Percentiles rank a stretch among this genome's conserved stretches.
These are phyloP conservation scores for Hippopotamyrus pictus DNA, from an alignment of 2,797 vertebrate species.

Conservation along the genomic window DNA sequence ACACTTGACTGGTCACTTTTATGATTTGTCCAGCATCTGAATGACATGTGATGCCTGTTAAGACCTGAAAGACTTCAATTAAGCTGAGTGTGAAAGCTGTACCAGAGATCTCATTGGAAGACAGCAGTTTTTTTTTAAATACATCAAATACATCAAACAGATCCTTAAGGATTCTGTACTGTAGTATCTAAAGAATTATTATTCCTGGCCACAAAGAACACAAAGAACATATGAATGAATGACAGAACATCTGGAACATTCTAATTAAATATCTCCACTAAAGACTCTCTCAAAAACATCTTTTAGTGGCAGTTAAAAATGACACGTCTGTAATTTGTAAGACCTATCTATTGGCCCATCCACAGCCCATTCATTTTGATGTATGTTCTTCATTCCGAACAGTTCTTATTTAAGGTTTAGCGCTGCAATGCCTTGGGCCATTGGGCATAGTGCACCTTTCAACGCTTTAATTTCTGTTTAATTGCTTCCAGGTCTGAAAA, in stretches of 20 bases:
- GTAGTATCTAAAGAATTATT: neutral
- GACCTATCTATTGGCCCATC: neutral
- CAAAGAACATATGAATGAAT: neutral
- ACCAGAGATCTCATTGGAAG: neutral
- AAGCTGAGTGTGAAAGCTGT: neutral
- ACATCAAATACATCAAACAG: neutral
- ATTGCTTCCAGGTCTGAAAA: slow-evolving; percentile 76
- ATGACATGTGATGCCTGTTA: neutral
- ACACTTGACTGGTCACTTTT: neutral
- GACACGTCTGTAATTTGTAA: neutral
- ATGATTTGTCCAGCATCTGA: neutral
- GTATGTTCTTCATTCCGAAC: neutral
- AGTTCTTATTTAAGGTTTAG: neutral
- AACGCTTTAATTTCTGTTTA: slow-evolving; percentile 6
- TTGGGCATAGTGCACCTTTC: neutral
- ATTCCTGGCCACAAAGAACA: neutral
- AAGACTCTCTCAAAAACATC: neutral
- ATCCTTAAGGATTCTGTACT: neutral
- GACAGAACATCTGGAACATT: neutral
- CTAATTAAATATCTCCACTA: neutral
- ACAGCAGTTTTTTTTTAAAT: neutral
- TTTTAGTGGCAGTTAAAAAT: neutral
- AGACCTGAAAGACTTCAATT: neutral
- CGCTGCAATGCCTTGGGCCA: neutral
- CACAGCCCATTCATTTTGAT: neutral